These are phyloP conservation scores for Hydrocynus forskahlii DNA, from an alignment of 2,797 vertebrate species.

Conservation along the genomic window DNA sequence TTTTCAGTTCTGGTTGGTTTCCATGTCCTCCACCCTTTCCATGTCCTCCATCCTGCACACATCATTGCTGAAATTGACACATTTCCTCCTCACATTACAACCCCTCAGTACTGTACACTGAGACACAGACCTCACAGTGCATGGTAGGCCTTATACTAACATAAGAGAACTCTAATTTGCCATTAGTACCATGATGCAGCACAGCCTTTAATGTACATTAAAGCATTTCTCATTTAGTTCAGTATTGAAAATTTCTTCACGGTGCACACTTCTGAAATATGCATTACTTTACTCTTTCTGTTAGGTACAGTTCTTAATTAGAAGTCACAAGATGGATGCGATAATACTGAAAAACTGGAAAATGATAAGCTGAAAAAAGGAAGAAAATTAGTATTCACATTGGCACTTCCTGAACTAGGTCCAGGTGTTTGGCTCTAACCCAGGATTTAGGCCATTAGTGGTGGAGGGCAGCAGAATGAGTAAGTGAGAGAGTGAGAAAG, in stretches of 20 bases:
- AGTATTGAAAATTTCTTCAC: no score
- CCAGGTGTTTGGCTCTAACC: conserved; percentile 19
- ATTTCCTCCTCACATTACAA: conserved; percentile 16
- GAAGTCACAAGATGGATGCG: background rate
- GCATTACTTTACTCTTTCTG: background rate
- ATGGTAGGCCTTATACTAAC: background rate
- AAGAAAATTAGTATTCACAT: conserved; percentile 21
- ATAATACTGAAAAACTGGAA: background rate
- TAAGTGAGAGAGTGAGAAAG: background rate
- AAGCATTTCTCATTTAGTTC: background rate
- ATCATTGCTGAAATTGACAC: background rate
- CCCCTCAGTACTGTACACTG: background rate
- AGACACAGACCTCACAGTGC: background rate
- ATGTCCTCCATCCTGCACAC: conserved; percentile 7
- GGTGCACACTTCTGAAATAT: background rate
- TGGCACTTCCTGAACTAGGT: background rate
- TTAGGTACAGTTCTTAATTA: background rate
- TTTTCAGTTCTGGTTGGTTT: conserved; percentile 19
- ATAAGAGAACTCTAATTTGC: background rate
- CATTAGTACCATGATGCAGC: background rate
- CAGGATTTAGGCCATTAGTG: background rate
- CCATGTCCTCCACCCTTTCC: conserved; percentile 21
- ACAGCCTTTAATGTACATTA: background rate
- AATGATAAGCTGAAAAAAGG: background rate
- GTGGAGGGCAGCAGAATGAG: conserved; percentile 23